Evolutionary conservation across 2,113 vertebrate species (phyloP).

Genomic region (Hemiprocne comata): DNA sequence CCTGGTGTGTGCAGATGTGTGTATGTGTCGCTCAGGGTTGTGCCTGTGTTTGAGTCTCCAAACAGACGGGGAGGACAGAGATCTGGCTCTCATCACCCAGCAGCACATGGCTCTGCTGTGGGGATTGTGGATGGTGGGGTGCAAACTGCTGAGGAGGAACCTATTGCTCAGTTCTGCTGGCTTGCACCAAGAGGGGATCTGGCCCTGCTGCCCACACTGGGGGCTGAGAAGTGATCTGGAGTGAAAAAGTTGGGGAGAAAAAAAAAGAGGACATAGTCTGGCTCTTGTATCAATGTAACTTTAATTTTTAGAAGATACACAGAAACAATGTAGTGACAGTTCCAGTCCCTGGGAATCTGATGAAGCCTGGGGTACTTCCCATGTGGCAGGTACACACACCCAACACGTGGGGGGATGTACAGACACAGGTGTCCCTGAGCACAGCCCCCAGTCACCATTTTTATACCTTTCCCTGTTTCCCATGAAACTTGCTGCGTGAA

Average conservation of each 20-base stretch:
- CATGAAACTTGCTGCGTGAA: background rate
- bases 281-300: background rate
- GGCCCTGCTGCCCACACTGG: background rate
- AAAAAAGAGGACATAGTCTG: background rate
- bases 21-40: fast-evolving
- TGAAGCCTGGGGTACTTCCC: background rate
- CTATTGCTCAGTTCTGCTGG: background rate
- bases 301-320: background rate
- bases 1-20: fast-evolving
- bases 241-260: fast-evolving
- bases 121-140: background rate
- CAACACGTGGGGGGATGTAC: background rate
- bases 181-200: background rate
- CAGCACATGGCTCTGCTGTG: fast-evolving
- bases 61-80: no score
- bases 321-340: background rate
- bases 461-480: background rate
- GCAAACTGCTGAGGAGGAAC: background rate
- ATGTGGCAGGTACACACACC: background rate
- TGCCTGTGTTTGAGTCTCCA: background rate
- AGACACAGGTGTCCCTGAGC: fast-evolving
- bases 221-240: background rate
- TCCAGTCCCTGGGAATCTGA: background rate
- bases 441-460: background rate
- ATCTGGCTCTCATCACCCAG: background rate